phyloP scores from a whole-genome alignment of 2,797 vertebrate genomes.

The Sebastes itinus region DNA sequence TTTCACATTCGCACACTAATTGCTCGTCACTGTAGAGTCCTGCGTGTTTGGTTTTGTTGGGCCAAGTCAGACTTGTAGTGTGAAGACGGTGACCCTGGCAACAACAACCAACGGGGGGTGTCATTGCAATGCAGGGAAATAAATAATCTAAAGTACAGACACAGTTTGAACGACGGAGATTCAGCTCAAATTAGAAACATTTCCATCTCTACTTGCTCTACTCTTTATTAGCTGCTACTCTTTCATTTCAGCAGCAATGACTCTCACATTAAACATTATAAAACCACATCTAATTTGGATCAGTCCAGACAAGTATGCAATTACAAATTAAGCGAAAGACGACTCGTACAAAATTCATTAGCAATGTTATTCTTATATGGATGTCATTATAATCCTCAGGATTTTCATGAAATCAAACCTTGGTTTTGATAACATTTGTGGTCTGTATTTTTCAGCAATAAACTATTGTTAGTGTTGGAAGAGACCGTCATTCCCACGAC shows the following conservation, averaged over 20 bases:
- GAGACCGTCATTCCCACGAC: background rate
- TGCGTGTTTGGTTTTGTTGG: background rate
- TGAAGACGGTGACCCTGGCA: background rate
- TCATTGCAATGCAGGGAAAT: background rate
- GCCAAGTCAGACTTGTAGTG: background rate
- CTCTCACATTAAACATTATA: background rate
- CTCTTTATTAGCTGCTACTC: background rate
- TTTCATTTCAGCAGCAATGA: background rate
- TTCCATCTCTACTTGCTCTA: background rate
- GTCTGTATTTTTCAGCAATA: background rate
- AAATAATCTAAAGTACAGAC: background rate
- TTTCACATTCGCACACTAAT: background rate
- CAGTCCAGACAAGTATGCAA: background rate
- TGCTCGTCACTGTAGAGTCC: background rate
- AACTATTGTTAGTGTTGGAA: background rate
- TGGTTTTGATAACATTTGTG: background rate
- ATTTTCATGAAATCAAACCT: background rate
- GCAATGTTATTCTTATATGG: background rate
- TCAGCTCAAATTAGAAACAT: background rate
- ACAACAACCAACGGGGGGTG: background rate
- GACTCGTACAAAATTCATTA: background rate
- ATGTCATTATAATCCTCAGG: background rate
- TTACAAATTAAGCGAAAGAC: background rate
- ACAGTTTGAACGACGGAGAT: background rate
- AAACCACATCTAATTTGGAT: background rate